A percentile compares a stretch with the other conserved stretches of the same genome.
phyloP scores from a whole-genome alignment of 2,113 vertebrate genomes.

The Heliornis fulica region DNA sequence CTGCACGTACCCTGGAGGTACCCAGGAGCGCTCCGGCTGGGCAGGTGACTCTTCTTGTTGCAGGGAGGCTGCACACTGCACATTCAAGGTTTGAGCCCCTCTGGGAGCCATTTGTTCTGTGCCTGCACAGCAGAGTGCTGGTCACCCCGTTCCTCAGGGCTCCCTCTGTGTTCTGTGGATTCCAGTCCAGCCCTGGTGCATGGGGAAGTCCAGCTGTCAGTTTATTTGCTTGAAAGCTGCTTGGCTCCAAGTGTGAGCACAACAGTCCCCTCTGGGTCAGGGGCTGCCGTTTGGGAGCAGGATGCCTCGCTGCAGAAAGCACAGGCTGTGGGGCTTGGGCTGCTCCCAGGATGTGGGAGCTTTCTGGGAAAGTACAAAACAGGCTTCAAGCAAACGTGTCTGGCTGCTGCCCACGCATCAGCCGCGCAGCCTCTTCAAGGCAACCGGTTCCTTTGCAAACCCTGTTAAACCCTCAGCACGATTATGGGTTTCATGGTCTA shows the following conservation, averaged over 20 bases:
- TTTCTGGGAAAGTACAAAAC: not conserved
- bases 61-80: accelerated
- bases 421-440: not conserved
- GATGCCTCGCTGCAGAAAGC: accelerated
- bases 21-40: accelerated
- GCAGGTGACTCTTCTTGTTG: not conserved
- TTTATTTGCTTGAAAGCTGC: not conserved
- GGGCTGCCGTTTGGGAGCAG: not conserved
- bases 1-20: accelerated
- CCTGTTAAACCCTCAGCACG: not conserved
- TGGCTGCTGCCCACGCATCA: not conserved
- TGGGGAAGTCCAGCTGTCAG: not conserved
- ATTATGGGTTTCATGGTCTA: not conserved
- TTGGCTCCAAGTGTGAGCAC: accelerated
- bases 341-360: not conserved
- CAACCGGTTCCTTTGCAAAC: not conserved
- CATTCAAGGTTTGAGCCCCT: not conserved
- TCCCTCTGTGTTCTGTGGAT: not conserved
- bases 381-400: not conserved
- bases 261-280: not conserved
- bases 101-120: accelerated
- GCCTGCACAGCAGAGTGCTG: accelerated
- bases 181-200: not conserved
- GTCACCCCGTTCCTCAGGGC: not conserved
- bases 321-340: not conserved